These are phyloP conservation scores for Hypotaenidia philippensis DNA, from an alignment of 2,797 vertebrate species.

Conservation along the genomic window DNA sequence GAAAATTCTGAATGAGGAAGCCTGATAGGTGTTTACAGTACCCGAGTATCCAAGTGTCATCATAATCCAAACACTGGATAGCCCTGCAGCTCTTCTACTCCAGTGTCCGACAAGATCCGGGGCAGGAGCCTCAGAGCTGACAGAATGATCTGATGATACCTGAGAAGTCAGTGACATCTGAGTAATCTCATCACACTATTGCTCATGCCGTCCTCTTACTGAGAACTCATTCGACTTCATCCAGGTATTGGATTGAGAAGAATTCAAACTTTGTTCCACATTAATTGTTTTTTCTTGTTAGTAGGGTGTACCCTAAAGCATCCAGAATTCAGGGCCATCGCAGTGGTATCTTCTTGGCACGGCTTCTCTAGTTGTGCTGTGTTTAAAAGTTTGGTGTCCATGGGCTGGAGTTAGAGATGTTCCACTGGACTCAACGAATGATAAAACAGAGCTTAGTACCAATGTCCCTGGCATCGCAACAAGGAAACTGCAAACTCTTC, in stretches of 20 bases:
- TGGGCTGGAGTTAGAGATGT: neutral
- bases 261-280: neutral
- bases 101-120: neutral
- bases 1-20: neutral
- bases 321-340: neutral
- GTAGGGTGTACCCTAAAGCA: neutral
- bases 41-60: neutral
- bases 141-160: neutral
- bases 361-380: neutral
- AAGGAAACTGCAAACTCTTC: neutral
- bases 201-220: neutral
- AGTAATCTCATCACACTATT: neutral
- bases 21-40: neutral
- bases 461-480: neutral
- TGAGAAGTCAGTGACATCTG: neutral
- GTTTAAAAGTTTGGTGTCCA: neutral
- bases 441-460: neutral
- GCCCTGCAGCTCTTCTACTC: neutral
- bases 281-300: neutral
- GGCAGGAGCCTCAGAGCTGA: neutral
- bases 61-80: neutral
- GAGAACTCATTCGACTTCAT: neutral
- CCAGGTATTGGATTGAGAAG: neutral
- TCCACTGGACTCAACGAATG: neutral
- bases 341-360: neutral